Conservation (phyloP, 2,797 vertebrate genomes). For the Pogonophryne albipinna region DNA sequence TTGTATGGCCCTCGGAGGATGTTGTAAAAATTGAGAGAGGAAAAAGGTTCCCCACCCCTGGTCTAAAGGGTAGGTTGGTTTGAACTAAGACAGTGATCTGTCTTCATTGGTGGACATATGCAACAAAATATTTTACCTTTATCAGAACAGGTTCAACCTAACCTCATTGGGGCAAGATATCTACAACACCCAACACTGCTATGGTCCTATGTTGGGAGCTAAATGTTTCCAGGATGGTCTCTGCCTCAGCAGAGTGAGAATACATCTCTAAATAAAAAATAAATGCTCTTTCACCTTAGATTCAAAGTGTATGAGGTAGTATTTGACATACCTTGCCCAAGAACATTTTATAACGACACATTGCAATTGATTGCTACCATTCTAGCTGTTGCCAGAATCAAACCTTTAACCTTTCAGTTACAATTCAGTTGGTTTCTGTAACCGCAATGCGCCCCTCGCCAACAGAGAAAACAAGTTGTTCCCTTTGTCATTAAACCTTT, state of each 20-base stretch:
- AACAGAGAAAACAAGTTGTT: slow-evolving; percentile 10
- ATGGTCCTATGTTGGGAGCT: background rate
- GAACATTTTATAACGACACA: background rate
- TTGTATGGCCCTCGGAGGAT: too few relatives aligned
- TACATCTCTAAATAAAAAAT: background rate
- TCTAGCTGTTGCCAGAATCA: background rate
- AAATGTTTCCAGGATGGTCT: background rate
- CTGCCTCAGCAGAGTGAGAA: background rate
- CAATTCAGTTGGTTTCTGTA: background rate
- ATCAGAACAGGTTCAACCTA: background rate
- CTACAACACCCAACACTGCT: background rate
- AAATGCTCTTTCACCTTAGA: background rate
- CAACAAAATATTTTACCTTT: background rate
- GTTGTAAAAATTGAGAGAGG: too few relatives aligned
- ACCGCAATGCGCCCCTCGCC: background rate
- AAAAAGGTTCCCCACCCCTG: too few relatives aligned
- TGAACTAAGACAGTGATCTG: background rate
- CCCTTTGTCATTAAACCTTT: slow-evolving; percentile 11
- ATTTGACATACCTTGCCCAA: background rate
- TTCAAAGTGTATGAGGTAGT: background rate
- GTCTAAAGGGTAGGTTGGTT: background rate
- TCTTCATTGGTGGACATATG: background rate
- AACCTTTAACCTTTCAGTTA: slow-evolving; percentile 7
- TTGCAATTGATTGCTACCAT: background rate
- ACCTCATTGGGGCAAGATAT: background rate